Conservation (phyloP, 1,140 invertebrate genomes). For the Tenebrio molitor region DNA sequence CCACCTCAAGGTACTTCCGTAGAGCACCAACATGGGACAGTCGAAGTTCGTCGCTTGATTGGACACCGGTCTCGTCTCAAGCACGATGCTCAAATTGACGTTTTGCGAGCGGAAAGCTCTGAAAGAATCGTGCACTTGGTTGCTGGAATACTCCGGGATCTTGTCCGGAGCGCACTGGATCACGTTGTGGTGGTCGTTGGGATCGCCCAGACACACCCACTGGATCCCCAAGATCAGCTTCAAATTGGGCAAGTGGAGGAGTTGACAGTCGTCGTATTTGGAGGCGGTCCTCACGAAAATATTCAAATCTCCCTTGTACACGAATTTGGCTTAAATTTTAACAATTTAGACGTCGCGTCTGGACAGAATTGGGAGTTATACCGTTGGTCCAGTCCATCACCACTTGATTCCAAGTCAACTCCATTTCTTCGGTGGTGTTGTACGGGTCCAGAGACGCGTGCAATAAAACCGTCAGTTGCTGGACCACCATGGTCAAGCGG, state of each 20-base stretch:
- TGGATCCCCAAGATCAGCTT: slow-evolving; percentile 88
- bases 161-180: slow-evolving; percentile 97
- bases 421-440: slow-evolving; percentile 99
- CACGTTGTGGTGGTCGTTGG: slow-evolving; percentile 96
- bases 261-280: slow-evolving; percentile 97
- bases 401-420: slow-evolving; percentile 93
- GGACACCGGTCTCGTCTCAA: slow-evolving; percentile 86
- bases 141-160: slow-evolving; percentile 96
- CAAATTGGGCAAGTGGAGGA: slow-evolving; percentile 92
- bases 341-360: slow-evolving; percentile 13
- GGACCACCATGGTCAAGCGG: slow-evolving; percentile 87
- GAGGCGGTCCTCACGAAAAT: slow-evolving; percentile 96
- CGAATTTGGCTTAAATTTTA: slow-evolving; percentile 78
- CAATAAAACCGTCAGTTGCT: slow-evolving; percentile 88
- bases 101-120: slow-evolving; percentile 95
- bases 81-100: slow-evolving; percentile 87
- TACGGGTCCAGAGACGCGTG: slow-evolving; percentile 98
- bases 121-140: slow-evolving; percentile 91
- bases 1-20: slow-evolving; percentile 94
- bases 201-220: slow-evolving; percentile 94
- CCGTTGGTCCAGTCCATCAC: slow-evolving; percentile 97
- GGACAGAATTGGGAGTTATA: slow-evolving; percentile 60
- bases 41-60: slow-evolving; percentile 72
- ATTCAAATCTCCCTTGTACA: slow-evolving; percentile 87
- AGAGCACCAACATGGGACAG: slow-evolving; percentile 85